A percentile compares a stretch with the other conserved stretches of the same genome.
These are phyloP conservation scores for Aphelenchoides fujianensis DNA, from an alignment of 1,140 invertebrate genomes.

Conservation along the genomic window DNA sequence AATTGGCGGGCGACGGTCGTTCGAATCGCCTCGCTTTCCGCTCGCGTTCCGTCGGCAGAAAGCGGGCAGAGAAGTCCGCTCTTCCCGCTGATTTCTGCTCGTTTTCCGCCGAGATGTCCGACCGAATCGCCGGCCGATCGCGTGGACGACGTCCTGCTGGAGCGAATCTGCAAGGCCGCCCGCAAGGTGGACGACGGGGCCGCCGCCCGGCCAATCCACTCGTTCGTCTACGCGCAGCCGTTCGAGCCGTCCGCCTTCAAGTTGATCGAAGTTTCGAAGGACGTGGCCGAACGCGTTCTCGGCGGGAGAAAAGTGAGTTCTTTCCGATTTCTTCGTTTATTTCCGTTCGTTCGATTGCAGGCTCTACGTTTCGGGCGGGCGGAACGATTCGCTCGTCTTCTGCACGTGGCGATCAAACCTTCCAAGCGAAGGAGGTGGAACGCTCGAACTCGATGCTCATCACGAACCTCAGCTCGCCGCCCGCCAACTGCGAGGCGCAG, in stretches of 20 bases:
- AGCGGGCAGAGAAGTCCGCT: too few relatives aligned
- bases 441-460: conserved; percentile 3
- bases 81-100: too few relatives aligned
- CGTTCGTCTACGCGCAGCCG: background rate
- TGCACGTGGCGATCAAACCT: conserved; percentile 10
- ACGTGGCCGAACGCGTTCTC: background rate
- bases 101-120: background rate
- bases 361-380: background rate
- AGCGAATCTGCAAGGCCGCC: background rate
- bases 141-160: background rate
- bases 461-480: background rate
- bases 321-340: background rate
- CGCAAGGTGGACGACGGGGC: background rate
- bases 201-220: background rate
- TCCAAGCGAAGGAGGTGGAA: conserved; percentile 11
- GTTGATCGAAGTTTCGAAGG: conserved; percentile 2
- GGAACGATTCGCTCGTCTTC: background rate
- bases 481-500: background rate
- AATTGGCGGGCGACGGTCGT: background rate
- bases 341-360: background rate
- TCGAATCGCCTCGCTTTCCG: background rate
- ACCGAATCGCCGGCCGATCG: background rate
- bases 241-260: background rate
- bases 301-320: background rate
- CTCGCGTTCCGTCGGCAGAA: too few relatives aligned